Base-by-base conservation (phyloP, 1,140 invertebrate species). In the Drosophila obscura region DNA sequence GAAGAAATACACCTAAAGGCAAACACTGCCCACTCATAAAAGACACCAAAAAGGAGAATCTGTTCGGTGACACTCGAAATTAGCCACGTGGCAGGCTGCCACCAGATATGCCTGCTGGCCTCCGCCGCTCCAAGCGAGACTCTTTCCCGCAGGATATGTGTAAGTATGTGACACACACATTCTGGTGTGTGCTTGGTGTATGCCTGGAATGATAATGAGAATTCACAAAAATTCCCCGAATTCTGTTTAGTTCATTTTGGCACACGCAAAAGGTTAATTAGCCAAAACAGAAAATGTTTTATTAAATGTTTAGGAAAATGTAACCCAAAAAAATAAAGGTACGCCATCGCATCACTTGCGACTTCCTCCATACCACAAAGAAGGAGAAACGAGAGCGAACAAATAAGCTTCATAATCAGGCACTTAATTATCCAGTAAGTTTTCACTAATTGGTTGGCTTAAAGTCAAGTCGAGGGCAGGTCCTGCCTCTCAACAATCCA, bases 391-490 rank as follows among this genome's bases (percentile, higher is more conserved):
- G 19, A 19, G 1, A 19, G 19, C 43, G 28, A 59, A n/a, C 15
- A 28, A 59, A 35, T 60, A 63, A 77, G 50, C 67, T 66, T 57
- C 53, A 64, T 67, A 77, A 83, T 65, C 74, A 78, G 68, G 67
- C 52, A 85, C 80, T 82, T 65, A 83, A 84, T 82, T 75, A 79
- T 63, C 60, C 61, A 48, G 46, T 51, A 84, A 77, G 49, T 85
- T 84, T 77, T 8, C 50, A 24, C 77, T 81, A 84, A 84, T 84
- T 87, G 83, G 73, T 84, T 74, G 60, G 73, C 73, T 81, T 85
- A 74, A 84, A 84, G 66, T 68, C 64, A 84, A 85, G 73, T 74
- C 65, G 44, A 35, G 64, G 64, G 46, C 35, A 62, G 35, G 58
- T 45, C 53, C 63, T 61, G 28, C 26, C 15, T 13, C 67, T 16